Base-by-base conservation (phyloP, 30 jellyfish, hydroid and myxozoan genomes). In the Turritopsis rubra region DNA sequence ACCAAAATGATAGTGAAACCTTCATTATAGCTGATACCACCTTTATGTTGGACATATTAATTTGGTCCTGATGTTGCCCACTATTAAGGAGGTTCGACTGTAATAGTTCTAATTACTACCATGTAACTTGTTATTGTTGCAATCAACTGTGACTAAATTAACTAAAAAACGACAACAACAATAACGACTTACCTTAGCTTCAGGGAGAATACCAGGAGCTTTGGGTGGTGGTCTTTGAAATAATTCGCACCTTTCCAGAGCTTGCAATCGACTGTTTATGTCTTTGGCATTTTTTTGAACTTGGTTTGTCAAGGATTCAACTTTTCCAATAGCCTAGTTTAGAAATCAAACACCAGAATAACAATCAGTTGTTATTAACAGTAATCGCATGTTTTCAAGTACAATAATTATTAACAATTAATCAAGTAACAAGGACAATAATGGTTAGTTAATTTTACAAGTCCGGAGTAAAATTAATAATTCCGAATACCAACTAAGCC, bases 221-320 rank as follows among this genome's bases (percentile, higher is more conserved):
- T 82, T 84, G 74, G 52, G 81, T 7, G 96, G 86, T 23, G 95
- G 97, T 72, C 95, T 54, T 80, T 88, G 87, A 81, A 93, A 93
- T 1, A 93, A 84, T 20, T 77, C 90, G 0, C 95, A 84, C 54
- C 79, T 85, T 81, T 89, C 96, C 52, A 93, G 79, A 0, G 88
- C 95, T 24, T 87, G 80, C 29, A 93, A 82, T 73, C 99, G 66
- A 29, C 73, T 82, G 84, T 79, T 82, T 60, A 93, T 93, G 71
- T 93, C 99, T 30, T 89, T 88, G 68, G 97, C 97, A 89, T 89
- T 93, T 79, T 93, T 93, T 81, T 93, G 99, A 0, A 93, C 97
- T 83, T 93, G 99, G 54, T 89, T 93, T 85, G 88, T 85, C 82
- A 93, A 79, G 7, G 96, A 89, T 75, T 93, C 99, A 54, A 88